Evolutionary conservation across 1,140 invertebrate genomes (phyloP).

Genomic region (Philaenus spumarius): DNA sequence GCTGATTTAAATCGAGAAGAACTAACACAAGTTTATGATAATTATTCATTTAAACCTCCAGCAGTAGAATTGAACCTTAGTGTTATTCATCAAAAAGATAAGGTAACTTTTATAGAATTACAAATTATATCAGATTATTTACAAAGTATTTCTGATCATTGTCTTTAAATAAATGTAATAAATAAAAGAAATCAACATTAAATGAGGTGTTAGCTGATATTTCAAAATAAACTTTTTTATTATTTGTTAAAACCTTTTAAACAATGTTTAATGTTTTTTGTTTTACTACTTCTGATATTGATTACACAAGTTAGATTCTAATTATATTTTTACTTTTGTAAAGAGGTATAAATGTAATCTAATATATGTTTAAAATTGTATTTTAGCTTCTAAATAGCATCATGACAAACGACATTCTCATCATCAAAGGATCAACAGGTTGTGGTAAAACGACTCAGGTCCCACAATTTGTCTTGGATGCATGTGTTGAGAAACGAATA

Average conservation of each 20-base stretch:
- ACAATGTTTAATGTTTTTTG: too few relatives aligned
- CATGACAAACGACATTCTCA: conserved; percentile 56
- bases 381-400: conserved; percentile 55
- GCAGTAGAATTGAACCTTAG: background rate
- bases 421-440: conserved; percentile 87
- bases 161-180: background rate
- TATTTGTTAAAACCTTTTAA: too few relatives aligned
- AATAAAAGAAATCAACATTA: too few relatives aligned
- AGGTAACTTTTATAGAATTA: background rate
- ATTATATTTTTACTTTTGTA: too few relatives aligned
- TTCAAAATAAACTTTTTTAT: too few relatives aligned
- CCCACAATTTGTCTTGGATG: conserved; percentile 81
- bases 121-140: background rate
- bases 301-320: too few relatives aligned
- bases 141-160: background rate
- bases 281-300: too few relatives aligned
- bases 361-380: conserved; percentile 4
- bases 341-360: too few relatives aligned
- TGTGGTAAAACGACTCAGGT: conserved; percentile 75
- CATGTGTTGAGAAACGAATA: conserved; percentile 48
- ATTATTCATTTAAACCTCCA: conserved; percentile 32
- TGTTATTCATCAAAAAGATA: background rate
- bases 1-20: conserved; percentile 25
- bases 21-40: conserved; percentile 33
- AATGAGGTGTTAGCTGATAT: too few relatives aligned